Conservation (phyloP, 2,888 invertebrate genomes). For the Athrips mouffetella region DNA sequence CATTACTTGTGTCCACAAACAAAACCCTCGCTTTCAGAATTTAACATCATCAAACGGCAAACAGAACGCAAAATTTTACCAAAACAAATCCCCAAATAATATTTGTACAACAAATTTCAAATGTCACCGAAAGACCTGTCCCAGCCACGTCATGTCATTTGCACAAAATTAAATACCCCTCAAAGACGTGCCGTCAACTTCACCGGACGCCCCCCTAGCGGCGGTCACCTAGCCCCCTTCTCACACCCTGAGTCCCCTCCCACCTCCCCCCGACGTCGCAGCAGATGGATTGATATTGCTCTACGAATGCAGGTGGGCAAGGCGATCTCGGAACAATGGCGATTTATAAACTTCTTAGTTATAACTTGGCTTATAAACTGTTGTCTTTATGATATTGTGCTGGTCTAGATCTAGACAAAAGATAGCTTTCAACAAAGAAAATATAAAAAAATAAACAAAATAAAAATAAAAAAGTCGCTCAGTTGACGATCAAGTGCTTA, state of each 20-base stretch:
- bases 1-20: background rate
- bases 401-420: background rate
- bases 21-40: background rate
- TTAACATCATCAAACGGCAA: background rate
- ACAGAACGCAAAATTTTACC: conserved; percentile 7
- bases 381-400: background rate
- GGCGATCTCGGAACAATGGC: conserved; percentile 61
- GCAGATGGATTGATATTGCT: conserved; percentile 72
- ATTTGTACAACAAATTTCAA: conserved; percentile 22
- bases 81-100: conserved; percentile 18
- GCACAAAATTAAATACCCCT: conserved; percentile 71
- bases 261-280: conserved; percentile 31
- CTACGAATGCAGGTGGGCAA: conserved; percentile 67
- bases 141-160: conserved; percentile 55
- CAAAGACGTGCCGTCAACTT: conserved; percentile 57
- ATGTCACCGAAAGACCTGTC: conserved; percentile 32
- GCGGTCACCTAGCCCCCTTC: conserved; percentile 25
- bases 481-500: no score
- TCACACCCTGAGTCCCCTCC: conserved; percentile 28
- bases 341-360: conserved; percentile 55
- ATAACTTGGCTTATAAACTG: conserved; percentile 18
- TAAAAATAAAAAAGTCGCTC: no score
- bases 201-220: conserved; percentile 30
- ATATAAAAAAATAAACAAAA: no score
- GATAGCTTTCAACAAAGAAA: background rate